Percentiles rank a stretch among this genome's conserved stretches.
Conservation (phyloP, 2,888 invertebrate genomes). For the Agrotis puta region DNA sequence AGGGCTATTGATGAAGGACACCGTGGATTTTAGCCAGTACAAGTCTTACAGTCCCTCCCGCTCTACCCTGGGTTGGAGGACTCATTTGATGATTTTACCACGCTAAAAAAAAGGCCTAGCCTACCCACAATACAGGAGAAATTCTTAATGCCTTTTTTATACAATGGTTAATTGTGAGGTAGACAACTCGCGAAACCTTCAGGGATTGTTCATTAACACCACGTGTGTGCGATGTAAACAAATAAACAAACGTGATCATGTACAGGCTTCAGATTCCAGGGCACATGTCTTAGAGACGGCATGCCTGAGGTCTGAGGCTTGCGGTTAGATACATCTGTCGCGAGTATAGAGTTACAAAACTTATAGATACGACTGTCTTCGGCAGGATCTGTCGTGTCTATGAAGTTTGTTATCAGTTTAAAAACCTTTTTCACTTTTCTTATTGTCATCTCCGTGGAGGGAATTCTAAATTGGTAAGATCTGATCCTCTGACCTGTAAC, state of each 20-base stretch:
- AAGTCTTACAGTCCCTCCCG: too few species aligned
- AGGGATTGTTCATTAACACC: background rate
- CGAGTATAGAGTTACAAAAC: conserved; percentile 35
- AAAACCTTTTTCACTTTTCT: background rate
- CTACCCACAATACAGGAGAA: too few species aligned
- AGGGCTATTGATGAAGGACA: too few species aligned
- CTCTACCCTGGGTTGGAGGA: too few species aligned
- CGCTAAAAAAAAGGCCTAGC: too few species aligned
- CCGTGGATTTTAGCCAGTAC: too few species aligned
- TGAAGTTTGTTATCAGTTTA: background rate
- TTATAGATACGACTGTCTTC: conserved; percentile 21
- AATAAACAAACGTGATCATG: conserved; percentile 55
- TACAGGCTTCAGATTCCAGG: conserved; percentile 42
- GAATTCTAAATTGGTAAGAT: conserved; percentile 19
- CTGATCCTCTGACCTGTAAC: background rate
- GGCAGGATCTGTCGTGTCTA: background rate
- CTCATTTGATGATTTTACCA: too few species aligned
- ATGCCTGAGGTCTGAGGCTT: conserved; percentile 53
- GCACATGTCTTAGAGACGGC: conserved; percentile 49
- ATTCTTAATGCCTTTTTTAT: too few species aligned
- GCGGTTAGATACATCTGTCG: conserved; percentile 39
- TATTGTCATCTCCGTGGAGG: background rate
- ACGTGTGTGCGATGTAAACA: conserved; percentile 48
- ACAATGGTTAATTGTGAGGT: too few species aligned
- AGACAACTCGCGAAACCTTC: background rate